Conservation (phyloP, 2,113 vertebrate genomes). For the Gopherus flavomarginatus region DNA sequence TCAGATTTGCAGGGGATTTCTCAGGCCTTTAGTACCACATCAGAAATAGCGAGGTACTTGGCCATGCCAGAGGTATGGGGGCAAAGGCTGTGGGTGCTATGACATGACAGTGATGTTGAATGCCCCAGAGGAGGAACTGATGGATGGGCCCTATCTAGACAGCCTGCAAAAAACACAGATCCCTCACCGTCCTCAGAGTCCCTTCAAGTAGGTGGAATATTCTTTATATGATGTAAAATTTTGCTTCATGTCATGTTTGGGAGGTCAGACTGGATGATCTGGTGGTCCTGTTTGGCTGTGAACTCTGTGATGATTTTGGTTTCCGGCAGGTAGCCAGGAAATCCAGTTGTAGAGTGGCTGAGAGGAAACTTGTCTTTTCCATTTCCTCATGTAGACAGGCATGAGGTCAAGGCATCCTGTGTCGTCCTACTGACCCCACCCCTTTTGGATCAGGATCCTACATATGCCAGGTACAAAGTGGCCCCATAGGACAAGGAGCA, state of each 20-base stretch:
- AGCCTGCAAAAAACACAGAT: background rate
- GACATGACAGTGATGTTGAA: background rate
- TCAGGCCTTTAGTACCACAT: background rate
- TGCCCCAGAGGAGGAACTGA: background rate
- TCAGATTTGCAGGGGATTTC: background rate
- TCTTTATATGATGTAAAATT: background rate
- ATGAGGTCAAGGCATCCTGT: background rate
- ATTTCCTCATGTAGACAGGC: background rate
- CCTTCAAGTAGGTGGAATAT: accelerated
- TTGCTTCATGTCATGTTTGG: background rate
- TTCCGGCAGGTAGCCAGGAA: background rate
- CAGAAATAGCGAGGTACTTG: accelerated
- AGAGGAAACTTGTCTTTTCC: background rate
- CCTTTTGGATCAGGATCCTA: background rate
- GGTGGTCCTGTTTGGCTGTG: background rate
- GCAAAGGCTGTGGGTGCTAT: background rate
- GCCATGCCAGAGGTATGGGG: background rate
- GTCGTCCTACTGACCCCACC: background rate
- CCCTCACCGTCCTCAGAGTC: background rate
- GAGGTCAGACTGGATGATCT: background rate
- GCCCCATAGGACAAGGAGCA: background rate
- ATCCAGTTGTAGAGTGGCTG: background rate
- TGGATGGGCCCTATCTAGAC: background rate
- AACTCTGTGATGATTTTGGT: background rate
- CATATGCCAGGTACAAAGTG: background rate